Evolutionary conservation across 23 tunicate species (phyloP).

Genomic region (Styela clava): DNA sequence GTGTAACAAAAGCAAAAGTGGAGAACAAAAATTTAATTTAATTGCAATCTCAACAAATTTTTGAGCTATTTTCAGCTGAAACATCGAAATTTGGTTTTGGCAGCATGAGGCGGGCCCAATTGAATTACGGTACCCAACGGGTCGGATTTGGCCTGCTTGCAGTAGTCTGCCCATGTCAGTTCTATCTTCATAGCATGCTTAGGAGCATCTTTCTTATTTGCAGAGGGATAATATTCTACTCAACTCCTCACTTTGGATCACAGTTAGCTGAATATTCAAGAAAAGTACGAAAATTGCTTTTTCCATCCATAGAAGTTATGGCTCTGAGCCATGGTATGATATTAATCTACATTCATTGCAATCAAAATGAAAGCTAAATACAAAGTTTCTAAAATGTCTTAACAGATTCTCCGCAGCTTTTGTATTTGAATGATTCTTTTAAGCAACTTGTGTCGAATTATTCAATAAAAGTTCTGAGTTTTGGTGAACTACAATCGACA

Average conservation of each 20-base stretch:
- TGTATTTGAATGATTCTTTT: constrained; percentile 41
- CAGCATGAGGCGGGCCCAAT: no score
- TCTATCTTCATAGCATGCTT: no score
- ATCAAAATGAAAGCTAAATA: not conserved
- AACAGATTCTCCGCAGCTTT: constrained; percentile 76
- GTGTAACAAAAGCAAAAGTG: no score
- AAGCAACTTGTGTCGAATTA: constrained; percentile 26
- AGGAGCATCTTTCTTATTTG: not conserved
- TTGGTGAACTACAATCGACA: constrained; percentile 74
- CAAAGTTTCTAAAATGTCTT: not conserved
- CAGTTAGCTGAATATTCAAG: constrained; percentile 62
- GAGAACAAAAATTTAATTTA: no score
- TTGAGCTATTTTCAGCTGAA: no score
- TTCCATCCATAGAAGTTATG: constrained; percentile 81
- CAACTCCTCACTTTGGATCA: constrained; percentile 87
- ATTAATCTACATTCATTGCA: no score
- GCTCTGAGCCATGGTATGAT: constrained; percentile 68
- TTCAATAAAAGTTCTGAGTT: constrained; percentile 36
- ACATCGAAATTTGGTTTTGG: no score
- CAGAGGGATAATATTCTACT: constrained; percentile 74
- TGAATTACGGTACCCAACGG: no score
- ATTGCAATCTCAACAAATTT: no score
- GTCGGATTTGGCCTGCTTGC: no score
- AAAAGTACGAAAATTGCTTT: constrained; percentile 40
- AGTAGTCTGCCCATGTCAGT: no score